Evolutionary conservation across 2,888 invertebrate genomes (phyloP), one percentile per base, ranked within the genome.

Genomic region (Protophormia terraenovae): DNA sequence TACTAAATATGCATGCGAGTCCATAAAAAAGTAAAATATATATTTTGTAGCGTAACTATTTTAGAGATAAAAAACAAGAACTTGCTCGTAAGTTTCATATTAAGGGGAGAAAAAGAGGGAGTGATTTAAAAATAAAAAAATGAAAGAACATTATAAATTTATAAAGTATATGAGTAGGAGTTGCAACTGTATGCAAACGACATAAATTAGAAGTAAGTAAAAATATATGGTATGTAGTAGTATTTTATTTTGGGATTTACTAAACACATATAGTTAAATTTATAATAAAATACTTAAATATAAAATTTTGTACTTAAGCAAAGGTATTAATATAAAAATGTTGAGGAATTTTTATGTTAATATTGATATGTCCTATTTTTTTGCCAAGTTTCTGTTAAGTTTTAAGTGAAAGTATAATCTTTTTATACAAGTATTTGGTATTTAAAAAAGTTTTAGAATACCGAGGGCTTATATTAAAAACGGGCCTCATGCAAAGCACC

Each of bases 41-140:
- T n/a, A n/a, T n/a, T n/a, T 73, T 80, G 14, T 72, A 72, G 79
- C 64, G 45, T 72, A 72, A 72, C 64, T 72, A 2, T n/a, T 45
- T 66, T 35, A 35, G 10, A 66, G 45, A 79, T 38, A 50, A 78
- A 62, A 60, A 69, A 24, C 16, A 62, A 19, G 2, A 19, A 45
- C 8, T 14, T n/a, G n/a, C n/a, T n/a, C n/a, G n/a, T n/a, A n/a
- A n/a, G n/a, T n/a, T n/a, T n/a, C n/a, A n/a, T n/a, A n/a, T n/a
- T n/a, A n/a, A n/a, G n/a, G n/a, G 45, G 10, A 47, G 27, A 14
- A 29, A 35, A 69, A 16, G 8, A 35, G 27, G 35, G 50, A 45
- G 58, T 16, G 58, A 10, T 14, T 22, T 19, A 45, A 47, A 55
- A 24, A 10, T 3, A 47, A 10, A 35, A 32, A 16, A 47, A 10